Conservation (phyloP, 2,888 invertebrate genomes). For the Pseudococcus jackbeardsleyi region DNA sequence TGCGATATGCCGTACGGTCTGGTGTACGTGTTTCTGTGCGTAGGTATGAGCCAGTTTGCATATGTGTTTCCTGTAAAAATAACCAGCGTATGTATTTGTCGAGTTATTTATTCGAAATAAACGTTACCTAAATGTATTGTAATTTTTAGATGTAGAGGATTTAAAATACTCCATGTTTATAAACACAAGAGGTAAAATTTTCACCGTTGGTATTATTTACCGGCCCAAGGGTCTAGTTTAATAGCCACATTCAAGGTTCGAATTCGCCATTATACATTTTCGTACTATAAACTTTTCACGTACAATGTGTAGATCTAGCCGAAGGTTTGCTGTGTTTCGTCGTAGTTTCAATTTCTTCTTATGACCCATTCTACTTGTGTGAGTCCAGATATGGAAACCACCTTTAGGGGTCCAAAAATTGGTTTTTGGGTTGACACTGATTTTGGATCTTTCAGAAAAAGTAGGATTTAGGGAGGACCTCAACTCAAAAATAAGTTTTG, state of each 20-base stretch:
- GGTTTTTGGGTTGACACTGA: too few species aligned
- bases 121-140: conserved; percentile 30
- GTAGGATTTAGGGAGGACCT: too few species aligned
- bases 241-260: conserved; percentile 9
- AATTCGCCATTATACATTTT: neutral
- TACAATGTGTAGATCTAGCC: too few species aligned
- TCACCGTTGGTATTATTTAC: conserved; percentile 9
- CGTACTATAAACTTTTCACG: too few species aligned
- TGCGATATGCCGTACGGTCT: neutral
- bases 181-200: conserved; percentile 10
- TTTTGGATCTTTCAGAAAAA: too few species aligned
- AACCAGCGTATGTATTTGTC: neutral
- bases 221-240: conserved; percentile 4
- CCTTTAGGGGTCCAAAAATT: too few species aligned
- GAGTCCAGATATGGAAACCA: too few species aligned
- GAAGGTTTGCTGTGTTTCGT: too few species aligned
- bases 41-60: neutral
- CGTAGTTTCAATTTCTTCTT: too few species aligned
- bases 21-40: neutral
- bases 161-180: neutral
- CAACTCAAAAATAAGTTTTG: too few species aligned
- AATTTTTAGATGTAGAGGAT: neutral
- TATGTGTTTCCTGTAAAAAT: conserved; percentile 10
- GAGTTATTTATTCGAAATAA: conserved; percentile 24
- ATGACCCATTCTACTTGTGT: too few species aligned